Evolutionary conservation across 2,797 vertebrate species (phyloP), one percentile per base, ranked within the genome.

Genomic region (Trachurus trachurus): DNA sequence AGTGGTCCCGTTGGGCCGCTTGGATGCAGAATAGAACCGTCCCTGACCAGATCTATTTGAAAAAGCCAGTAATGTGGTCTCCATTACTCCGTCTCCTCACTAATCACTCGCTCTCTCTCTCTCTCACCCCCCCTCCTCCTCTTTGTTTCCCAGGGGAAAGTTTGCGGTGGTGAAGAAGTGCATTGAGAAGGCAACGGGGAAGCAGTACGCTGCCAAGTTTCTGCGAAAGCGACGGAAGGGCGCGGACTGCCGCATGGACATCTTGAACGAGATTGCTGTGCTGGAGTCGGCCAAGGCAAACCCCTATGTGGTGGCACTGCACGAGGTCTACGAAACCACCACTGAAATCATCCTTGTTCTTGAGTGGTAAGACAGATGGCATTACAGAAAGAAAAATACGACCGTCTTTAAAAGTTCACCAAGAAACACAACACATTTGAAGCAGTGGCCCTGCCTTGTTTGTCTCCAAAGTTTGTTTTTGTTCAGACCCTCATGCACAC

Each of bases 81-180:
- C 9, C 64, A 88, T 75, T 84, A 80, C 83, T 84, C 57, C 45
- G 66, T 61, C 76, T 86, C 63, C 64, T 78, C 47, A 63, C 60
- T 86, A 80, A 83, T 85, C 66, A 4, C 62, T 56, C 64, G 44
- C 66, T 79, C 26, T 11, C 40, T 67, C 19, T 44, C 42, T 44
- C 42, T 15, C 19, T 26, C 26, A 26, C 26, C 26, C 26, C 26
- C 26, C 26, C 26, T 26, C 26, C 26, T 26, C 40, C 40, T 61
- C 66, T 58, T 56, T 53, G 50, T 72, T 84, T 83, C 82, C 70
- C 85, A 97, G 96, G 93, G 96, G 96, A 66, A 96, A 96, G 84
- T 97, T 97, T 93, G 96, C 96, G 1, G 96, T 97, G 83, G 96
- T 97, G 37, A 96, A 96, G 80, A 96, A 95, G 92, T 97, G 96